These are phyloP conservation scores for Onychomys torridus DNA, from an alignment of 2,797 vertebrate species.

Conservation along the genomic window DNA sequence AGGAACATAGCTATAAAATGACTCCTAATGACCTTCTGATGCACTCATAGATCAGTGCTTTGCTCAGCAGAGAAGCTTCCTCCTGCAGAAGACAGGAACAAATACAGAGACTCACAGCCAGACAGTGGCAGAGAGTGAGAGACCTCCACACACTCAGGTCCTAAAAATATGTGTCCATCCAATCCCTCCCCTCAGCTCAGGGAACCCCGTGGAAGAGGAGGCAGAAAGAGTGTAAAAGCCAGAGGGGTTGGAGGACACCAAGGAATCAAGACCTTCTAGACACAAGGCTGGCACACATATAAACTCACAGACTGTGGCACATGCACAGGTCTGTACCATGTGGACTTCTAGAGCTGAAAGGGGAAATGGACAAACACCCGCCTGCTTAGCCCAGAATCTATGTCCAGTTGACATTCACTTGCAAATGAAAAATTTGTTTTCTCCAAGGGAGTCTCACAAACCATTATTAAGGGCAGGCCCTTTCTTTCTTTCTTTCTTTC, in stretches of 20 bases:
- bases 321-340: not conserved
- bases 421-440: not conserved
- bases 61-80: not conserved
- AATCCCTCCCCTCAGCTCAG: not conserved
- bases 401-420: not conserved
- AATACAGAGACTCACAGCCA: not conserved
- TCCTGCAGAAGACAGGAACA: not conserved
- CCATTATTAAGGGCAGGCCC: not conserved
- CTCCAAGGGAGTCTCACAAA: not conserved
- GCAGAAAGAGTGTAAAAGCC: not conserved
- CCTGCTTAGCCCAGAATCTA: not conserved
- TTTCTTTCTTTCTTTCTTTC: not conserved
- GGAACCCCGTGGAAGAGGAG: not conserved
- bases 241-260: not conserved
- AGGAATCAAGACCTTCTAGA: not conserved
- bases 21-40: not conserved
- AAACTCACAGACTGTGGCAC: not conserved
- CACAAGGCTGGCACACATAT: not conserved
- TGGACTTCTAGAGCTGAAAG: not conserved
- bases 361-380: not conserved
- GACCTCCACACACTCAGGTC: not conserved
- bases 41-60: not conserved
- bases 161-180: not conserved
- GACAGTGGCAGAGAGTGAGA: not conserved
- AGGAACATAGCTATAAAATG: not conserved